These are phyloP conservation scores for Plagiodera versicolora DNA, from an alignment of 2,888 invertebrate species.

Conservation along the genomic window DNA sequence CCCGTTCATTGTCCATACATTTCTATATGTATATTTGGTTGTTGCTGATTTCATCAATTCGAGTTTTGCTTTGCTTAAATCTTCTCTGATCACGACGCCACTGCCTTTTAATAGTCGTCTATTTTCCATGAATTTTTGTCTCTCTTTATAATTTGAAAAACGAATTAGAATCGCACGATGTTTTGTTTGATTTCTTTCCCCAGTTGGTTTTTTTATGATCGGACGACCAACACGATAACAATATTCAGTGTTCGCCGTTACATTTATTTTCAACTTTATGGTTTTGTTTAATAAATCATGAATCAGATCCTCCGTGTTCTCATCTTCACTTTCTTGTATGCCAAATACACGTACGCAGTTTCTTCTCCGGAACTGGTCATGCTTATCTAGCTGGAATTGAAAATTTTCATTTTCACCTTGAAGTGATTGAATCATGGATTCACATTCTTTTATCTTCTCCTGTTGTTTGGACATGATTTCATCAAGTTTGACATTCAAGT, in stretches of 20 bases:
- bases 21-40: too few relatives aligned
- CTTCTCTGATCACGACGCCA: neutral
- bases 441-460: neutral
- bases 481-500: neutral
- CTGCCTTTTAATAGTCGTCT: neutral
- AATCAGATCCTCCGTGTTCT: neutral
- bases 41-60: too few relatives aligned
- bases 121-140: neutral
- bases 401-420: slow-evolving; percentile 1
- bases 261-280: neutral
- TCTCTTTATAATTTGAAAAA: slow-evolving; percentile 1
- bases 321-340: neutral
- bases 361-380: neutral
- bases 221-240: neutral
- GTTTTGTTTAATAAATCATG: neutral
- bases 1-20: too few relatives aligned
- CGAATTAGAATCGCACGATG: neutral
- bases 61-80: too few relatives aligned
- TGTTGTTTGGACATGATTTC: slow-evolving; percentile 2
- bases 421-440: neutral
- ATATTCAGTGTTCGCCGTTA: neutral
- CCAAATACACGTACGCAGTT: neutral
- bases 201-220: neutral
- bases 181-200: slow-evolving; percentile 1
- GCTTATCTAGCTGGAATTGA: neutral